Percentiles rank a stretch among this genome's conserved stretches.
phyloP scores from a whole-genome alignment of 2,113 vertebrate genomes.

The Motacilla alba region DNA sequence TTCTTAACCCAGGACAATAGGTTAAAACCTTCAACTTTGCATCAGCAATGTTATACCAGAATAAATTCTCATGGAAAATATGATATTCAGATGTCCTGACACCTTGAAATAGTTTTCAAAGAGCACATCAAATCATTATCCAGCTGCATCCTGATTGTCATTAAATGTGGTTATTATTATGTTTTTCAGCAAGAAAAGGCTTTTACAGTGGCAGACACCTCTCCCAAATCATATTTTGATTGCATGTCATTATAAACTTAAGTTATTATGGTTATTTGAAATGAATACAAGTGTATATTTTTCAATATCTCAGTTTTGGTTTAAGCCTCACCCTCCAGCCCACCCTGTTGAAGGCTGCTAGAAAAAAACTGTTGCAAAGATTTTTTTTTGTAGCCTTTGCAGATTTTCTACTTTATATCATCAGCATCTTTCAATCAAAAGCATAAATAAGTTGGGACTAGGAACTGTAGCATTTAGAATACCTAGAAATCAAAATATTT shows the following conservation, averaged over 20 bases:
- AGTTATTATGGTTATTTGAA: conserved; percentile 10
- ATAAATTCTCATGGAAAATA: background rate
- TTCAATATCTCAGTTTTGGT: background rate
- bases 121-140: background rate
- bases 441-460: background rate
- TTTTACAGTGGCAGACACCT: background rate
- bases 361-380: background rate
- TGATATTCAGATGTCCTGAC: background rate
- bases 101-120: background rate
- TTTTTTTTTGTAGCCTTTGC: background rate
- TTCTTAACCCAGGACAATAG: background rate
- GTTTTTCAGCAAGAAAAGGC: background rate
- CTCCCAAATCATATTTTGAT: conserved; percentile 34
- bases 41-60: background rate
- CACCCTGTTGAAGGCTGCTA: background rate
- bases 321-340: background rate
- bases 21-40: background rate
- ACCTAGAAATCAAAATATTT: background rate
- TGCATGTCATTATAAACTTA: conserved; percentile 5
- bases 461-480: background rate
- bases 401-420: background rate
- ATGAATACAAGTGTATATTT: background rate
- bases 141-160: background rate
- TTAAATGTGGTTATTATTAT: background rate
- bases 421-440: background rate